These are phyloP conservation scores for Riparia riparia DNA, from an alignment of 2,113 vertebrate species.

Conservation along the genomic window DNA sequence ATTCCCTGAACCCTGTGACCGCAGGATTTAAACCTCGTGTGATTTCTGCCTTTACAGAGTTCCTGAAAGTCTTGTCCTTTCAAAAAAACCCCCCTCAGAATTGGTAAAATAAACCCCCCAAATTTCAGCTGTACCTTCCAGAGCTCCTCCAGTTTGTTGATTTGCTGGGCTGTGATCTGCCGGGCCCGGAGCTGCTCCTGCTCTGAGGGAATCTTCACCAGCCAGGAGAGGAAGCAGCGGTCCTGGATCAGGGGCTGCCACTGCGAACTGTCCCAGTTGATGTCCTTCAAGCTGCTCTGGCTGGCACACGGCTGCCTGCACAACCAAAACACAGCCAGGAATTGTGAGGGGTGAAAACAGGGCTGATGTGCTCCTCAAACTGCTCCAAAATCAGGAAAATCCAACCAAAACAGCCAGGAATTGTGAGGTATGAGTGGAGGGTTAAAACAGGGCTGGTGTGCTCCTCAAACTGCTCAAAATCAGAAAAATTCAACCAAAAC, in stretches of 20 bases:
- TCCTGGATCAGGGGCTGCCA: slow-evolving; percentile 99
- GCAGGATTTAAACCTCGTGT: neutral
- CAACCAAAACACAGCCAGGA: neutral
- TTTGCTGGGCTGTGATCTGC: slow-evolving; percentile 97
- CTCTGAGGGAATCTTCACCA: slow-evolving; percentile 98
- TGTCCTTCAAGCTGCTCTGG: slow-evolving; percentile 98
- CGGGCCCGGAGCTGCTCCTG: slow-evolving; percentile 95
- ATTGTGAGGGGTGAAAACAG: too few relatives aligned
- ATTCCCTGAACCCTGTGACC: neutral
- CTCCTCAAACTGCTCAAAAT: too few relatives aligned
- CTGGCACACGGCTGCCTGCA: slow-evolving; percentile 96
- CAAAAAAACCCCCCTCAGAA: accelerated
- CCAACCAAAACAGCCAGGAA: too few relatives aligned
- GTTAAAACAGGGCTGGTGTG: too few relatives aligned
- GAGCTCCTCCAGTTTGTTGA: slow-evolving; percentile 97
- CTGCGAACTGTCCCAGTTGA: slow-evolving; percentile 99
- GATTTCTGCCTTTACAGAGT: neutral
- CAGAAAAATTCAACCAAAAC: neutral
- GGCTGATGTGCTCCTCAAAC: too few relatives aligned
- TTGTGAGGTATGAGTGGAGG: too few relatives aligned
- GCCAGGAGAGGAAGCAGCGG: slow-evolving; percentile 97
- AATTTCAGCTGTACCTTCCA: slow-evolving; percentile 85
- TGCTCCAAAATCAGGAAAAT: too few relatives aligned
- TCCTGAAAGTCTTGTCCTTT: neutral
- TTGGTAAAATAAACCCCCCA: accelerated